Evolutionary conservation across 2,113 vertebrate species (phyloP).

Genomic region (Meriones unguiculatus): DNA sequence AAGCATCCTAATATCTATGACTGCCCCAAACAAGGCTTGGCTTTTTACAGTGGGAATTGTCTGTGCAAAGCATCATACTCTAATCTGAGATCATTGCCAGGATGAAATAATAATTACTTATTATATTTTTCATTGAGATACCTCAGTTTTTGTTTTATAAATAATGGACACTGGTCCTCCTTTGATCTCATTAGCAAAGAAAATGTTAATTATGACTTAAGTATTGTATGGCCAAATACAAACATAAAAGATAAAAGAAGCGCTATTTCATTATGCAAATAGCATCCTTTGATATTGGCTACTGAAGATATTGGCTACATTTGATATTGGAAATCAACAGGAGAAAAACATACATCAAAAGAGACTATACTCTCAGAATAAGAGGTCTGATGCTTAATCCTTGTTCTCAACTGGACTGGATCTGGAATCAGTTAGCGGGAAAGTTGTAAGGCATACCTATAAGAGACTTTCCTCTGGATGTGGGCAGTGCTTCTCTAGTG

Average conservation of each 20-base stretch:
- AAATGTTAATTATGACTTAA: background rate
- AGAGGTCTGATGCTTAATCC: background rate
- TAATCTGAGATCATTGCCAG: background rate
- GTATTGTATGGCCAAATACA: constrained; percentile 15
- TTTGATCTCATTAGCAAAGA: background rate
- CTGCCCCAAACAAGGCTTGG: background rate
- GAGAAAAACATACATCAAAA: background rate
- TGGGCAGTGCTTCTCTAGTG: background rate
- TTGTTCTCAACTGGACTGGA: too few relatives aligned
- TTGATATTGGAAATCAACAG: background rate
- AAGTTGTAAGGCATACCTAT: background rate
- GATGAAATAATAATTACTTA: background rate
- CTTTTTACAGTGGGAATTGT: background rate
- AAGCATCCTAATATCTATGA: background rate
- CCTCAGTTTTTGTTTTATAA: background rate
- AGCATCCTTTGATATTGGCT: background rate
- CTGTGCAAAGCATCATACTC: background rate
- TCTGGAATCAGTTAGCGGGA: background rate
- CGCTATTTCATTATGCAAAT: background rate
- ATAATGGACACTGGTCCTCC: background rate
- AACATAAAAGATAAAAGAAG: background rate
- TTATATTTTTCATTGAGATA: background rate
- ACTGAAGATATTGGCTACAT: background rate
- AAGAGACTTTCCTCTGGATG: background rate
- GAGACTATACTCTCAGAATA: background rate